These are phyloP conservation scores for Cydia fagiglandana DNA, from an alignment of 1,140 invertebrate genomes.

Conservation along the genomic window DNA sequence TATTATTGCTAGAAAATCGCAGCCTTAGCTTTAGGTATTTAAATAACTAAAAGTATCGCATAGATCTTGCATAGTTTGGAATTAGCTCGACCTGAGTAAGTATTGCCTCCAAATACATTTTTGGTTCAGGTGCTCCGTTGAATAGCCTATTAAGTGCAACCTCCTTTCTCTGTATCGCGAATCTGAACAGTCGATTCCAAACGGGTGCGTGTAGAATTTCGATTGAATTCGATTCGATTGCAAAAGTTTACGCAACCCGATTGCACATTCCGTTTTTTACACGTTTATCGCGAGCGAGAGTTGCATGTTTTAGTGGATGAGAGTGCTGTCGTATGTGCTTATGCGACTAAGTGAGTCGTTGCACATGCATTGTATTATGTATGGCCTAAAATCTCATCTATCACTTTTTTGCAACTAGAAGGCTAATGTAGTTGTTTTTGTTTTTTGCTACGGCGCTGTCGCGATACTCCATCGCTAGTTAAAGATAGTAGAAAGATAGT, in stretches of 20 bases:
- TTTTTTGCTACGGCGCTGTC: too few relatives aligned
- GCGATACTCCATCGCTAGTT: too few relatives aligned
- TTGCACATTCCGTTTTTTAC: constrained; percentile 16
- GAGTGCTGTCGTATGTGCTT: not conserved
- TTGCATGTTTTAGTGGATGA: constrained; percentile 13
- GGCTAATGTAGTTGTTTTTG: too few relatives aligned
- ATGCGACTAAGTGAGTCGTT: not conserved
- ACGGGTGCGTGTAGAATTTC: constrained; percentile 25
- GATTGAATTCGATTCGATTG: constrained; percentile 15
- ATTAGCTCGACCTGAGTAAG: too few relatives aligned
- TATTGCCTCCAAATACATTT: not conserved
- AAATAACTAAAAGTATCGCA: too few relatives aligned
- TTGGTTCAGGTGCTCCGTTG: not conserved
- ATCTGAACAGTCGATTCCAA: constrained; percentile 8
- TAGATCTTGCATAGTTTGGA: too few relatives aligned
- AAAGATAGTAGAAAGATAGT: too few relatives aligned
- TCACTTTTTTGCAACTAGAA: too few relatives aligned
- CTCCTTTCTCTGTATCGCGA: constrained; percentile 12
- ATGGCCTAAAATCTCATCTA: not conserved
- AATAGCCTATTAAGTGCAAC: constrained; percentile 1
- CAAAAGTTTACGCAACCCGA: constrained; percentile 21
- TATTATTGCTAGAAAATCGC: too few relatives aligned
- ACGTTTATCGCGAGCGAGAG: constrained; percentile 7
- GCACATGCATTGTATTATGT: not conserved
- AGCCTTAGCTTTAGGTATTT: too few relatives aligned